A percentile compares a stretch with the other conserved stretches of the same genome.
Evolutionary conservation across 1,140 invertebrate genomes (phyloP).

Genomic region (Pinna nobilis): DNA sequence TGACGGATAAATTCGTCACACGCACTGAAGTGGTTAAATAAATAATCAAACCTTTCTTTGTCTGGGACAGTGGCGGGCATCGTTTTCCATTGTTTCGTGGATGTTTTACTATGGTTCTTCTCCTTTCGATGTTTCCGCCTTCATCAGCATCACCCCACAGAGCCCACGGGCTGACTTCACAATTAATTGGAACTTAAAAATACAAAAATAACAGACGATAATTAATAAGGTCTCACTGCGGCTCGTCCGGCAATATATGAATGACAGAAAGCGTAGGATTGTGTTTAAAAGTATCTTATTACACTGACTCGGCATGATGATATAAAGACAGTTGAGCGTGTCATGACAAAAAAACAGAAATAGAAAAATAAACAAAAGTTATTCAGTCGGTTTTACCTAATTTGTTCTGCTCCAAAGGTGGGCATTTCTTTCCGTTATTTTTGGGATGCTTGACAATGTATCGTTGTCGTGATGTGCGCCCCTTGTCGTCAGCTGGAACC

Average conservation of each 20-base stretch:
- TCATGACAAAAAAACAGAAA: neutral
- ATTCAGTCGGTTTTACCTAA: neutral
- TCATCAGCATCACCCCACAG: neutral
- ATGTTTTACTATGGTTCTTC: neutral
- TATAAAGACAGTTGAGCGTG: neutral
- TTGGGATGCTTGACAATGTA: neutral
- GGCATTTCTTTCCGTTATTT: neutral
- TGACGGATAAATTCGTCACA: neutral
- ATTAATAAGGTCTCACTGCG: neutral
- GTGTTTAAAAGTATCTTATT: no score
- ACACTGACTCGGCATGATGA: neutral
- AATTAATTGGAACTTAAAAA: constrained; percentile 3
- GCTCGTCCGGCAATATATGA: no score
- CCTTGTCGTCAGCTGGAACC: neutral
- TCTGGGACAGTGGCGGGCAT: neutral
- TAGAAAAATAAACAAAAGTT: neutral
- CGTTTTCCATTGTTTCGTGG: neutral
- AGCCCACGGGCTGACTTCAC: constrained; percentile 7
- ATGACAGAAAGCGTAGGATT: no score
- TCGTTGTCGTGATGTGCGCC: neutral
- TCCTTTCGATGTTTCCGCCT: neutral
- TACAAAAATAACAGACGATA: neutral
- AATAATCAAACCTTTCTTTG: neutral
- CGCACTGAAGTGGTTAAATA: neutral
- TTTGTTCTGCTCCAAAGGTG: neutral